Base-by-base conservation (phyloP, 1,140 invertebrate species). In the Solen grandis region DNA sequence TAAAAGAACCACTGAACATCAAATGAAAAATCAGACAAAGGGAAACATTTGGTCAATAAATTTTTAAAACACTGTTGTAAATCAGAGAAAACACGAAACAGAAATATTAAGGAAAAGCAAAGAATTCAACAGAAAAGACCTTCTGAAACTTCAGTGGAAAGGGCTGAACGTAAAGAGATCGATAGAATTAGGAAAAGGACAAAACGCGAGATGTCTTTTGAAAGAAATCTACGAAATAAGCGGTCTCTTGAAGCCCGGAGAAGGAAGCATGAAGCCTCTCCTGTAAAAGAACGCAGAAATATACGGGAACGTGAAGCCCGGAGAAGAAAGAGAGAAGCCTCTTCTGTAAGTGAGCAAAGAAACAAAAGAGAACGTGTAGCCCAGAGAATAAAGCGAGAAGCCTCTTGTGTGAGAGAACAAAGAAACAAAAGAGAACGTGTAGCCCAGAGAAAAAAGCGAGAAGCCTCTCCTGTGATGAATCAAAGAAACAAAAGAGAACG, bases 91-190 rank as follows among this genome's bases (percentile, higher is more conserved):
- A 60, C 25, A 8, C 57, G 14, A 60, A 60, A 2, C 10, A 60
- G 57, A 60, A 60, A 60, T 60, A 31, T 60, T 60, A 10, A 22
- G n/a, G 57, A 60, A 60, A 60, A 60, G 57, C 57, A 60, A 60
- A 60, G 57, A 60, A 60, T 60, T 22, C 10, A 60, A 60, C 8
- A 60, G 25, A 60, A 60, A 27, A 60, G 57, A 57, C n/a, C 54
- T 57, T 57, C 5, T 57, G 54, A 57, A 57, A 57, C 57, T 60
- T 60, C 57, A 60, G 57, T 60, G 3, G 57, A 60, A 60, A 60
- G 57, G 57, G 57, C 25, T 60, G 57, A 60, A 14, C 57, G 57
- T 60, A 22, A 60, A 60, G 54, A 57, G 54, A n/a, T 57, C n/a
- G 5, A 57, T 57, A 57, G 5, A 57, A 57, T 57, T 57, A 57